A percentile compares a stretch with the other conserved stretches of the same genome.
Conservation (phyloP, 1,140 invertebrate species). For the Augochlora pura region DNA sequence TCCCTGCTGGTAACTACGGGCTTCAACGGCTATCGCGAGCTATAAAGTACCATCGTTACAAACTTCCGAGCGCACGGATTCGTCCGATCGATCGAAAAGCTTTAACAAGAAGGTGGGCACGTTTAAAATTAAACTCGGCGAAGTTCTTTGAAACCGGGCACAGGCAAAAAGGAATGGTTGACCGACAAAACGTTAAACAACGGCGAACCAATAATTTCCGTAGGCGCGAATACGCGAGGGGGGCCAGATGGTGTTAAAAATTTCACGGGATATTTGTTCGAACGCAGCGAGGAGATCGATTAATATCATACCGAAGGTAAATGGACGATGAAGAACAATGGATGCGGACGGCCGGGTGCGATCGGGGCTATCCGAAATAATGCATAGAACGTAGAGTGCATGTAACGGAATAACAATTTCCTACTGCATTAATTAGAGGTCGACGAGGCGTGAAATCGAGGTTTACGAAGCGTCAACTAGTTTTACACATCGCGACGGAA, state of each 20-base stretch:
- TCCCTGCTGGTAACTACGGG: neutral
- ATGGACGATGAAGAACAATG: constrained; percentile 31
- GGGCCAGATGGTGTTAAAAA: neutral
- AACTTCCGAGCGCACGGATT: neutral
- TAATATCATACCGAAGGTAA: constrained; percentile 25
- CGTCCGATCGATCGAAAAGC: neutral
- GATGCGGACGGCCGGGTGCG: constrained; percentile 6
- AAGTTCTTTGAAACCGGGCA: neutral
- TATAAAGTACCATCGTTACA: constrained; percentile 4
- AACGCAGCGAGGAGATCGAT: constrained; percentile 4
- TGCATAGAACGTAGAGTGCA: constrained; percentile 50
- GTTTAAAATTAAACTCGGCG: neutral
- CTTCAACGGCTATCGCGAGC: neutral
- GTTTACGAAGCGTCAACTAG: constrained; percentile 51
- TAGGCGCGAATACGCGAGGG: too few species aligned
- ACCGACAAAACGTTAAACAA: too few species aligned
- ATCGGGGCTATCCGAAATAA: constrained; percentile 50
- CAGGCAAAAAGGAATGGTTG: too few species aligned
- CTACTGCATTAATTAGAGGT: constrained; percentile 62
- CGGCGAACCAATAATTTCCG: neutral
- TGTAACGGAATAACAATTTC: constrained; percentile 57
- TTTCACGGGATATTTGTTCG: neutral
- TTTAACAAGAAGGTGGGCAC: neutral
- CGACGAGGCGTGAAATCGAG: constrained; percentile 63
- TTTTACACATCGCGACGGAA: constrained; percentile 55